Conservation (phyloP, 2,888 invertebrate genomes). For the Rhabditoides inermis region DNA sequence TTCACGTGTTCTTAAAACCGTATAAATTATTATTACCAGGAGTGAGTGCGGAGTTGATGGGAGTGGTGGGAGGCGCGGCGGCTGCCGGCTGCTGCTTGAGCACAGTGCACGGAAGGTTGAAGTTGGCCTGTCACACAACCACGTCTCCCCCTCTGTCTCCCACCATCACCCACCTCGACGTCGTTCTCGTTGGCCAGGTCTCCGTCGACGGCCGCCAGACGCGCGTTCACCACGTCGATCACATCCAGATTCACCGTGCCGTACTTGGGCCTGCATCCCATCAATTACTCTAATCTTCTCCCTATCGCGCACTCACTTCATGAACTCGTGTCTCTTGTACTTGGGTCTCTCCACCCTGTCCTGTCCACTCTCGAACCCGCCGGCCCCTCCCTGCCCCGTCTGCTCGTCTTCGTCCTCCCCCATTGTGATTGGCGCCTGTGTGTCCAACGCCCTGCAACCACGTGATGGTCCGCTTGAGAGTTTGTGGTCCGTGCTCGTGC, state of each 20-base stretch:
- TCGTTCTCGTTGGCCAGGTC: constrained; percentile 25
- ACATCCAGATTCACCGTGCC: constrained; percentile 51
- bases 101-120: constrained; percentile 33
- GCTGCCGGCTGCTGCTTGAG: too few species aligned
- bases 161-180: too few species aligned
- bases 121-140: constrained; percentile 33
- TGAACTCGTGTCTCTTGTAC: constrained; percentile 52
- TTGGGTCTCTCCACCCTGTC: constrained; percentile 46
- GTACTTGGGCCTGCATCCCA: constrained; percentile 43
- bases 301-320: constrained; percentile 48
- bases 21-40: too few species aligned
- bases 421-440: constrained; percentile 50
- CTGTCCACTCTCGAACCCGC: constrained; percentile 22
- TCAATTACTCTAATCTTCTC: too few species aligned
- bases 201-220: constrained; percentile 43
- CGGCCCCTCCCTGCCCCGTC: constrained; percentile 27
- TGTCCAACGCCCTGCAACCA: constrained; percentile 11
- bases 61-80: too few species aligned
- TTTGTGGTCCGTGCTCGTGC: too few species aligned
- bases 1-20: too few species aligned
- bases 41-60: too few species aligned
- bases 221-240: constrained; percentile 50
- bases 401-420: constrained; percentile 52
- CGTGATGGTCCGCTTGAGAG: too few species aligned
- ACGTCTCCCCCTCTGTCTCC: too few species aligned